Evolutionary conservation across 2,113 vertebrate species (phyloP).

Genomic region (Ophiodon elongatus): DNA sequence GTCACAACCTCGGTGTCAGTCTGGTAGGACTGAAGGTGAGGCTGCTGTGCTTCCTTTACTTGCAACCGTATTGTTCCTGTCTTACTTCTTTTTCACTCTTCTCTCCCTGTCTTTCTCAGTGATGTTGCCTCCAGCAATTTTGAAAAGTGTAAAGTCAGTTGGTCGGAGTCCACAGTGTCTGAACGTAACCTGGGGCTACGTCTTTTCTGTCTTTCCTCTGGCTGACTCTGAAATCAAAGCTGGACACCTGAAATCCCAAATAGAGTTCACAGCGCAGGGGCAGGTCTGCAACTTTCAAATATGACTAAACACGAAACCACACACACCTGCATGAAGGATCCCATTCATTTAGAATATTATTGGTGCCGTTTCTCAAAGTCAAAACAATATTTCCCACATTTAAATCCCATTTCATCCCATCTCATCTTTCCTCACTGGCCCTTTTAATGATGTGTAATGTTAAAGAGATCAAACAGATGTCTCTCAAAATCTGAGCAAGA

Average conservation of each 20-base stretch:
- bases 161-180: slow-evolving; percentile 84
- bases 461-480: too few species aligned
- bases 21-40: slow-evolving; percentile 67
- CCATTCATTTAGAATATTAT: neutral
- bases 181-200: slow-evolving; percentile 84
- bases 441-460: too few species aligned
- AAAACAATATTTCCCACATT: too few species aligned
- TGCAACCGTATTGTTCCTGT: neutral
- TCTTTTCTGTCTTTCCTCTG: neutral
- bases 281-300: slow-evolving; percentile 54
- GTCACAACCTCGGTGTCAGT: slow-evolving; percentile 61
- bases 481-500: neutral
- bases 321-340: neutral
- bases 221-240: slow-evolving; percentile 59
- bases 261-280: slow-evolving; percentile 50
- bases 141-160: slow-evolving; percentile 79
- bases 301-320: neutral
- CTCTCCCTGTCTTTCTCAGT: slow-evolving; percentile 58
- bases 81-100: neutral
- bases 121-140: slow-evolving; percentile 86
- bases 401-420: too few species aligned
- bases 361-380: neutral
- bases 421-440: too few species aligned
- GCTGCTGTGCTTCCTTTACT: neutral
- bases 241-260: slow-evolving; percentile 65